Conservation (phyloP, 1,140 invertebrate species). For the Melanaphis sacchari region DNA sequence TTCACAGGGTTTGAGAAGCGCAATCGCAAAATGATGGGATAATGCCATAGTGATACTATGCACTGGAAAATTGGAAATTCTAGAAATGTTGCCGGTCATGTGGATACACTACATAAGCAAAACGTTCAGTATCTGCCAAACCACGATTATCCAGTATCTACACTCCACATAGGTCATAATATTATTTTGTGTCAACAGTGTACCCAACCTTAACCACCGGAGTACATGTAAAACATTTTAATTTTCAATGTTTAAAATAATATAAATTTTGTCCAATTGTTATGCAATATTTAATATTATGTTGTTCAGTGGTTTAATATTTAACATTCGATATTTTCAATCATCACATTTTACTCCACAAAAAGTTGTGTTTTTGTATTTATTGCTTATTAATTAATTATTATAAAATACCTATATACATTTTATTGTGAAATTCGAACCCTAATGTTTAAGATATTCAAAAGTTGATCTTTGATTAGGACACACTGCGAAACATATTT, state of each 20-base stretch:
- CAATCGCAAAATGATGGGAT: background rate
- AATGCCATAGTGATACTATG: too few species aligned
- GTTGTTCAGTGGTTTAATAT: background rate
- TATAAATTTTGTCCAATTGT: background rate
- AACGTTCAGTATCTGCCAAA: background rate
- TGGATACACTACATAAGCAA: background rate
- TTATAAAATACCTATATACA: too few species aligned
- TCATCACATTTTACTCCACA: background rate
- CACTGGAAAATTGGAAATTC: background rate
- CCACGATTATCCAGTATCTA: background rate
- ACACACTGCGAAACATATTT: slow-evolving; percentile 17
- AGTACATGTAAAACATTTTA: background rate
- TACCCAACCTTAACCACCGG: background rate
- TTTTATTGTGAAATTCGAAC: background rate
- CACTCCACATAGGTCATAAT: background rate
- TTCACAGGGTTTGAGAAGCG: background rate
- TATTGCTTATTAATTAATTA: background rate
- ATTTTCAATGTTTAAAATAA: background rate
- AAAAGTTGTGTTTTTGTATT: background rate
- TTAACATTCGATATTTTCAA: background rate
- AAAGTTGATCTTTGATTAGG: background rate
- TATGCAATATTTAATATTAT: background rate
- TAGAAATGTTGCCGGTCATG: background rate
- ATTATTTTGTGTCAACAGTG: background rate
- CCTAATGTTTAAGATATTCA: background rate